A percentile compares a stretch with the other conserved stretches of the same genome.
These are phyloP conservation scores for Metaphire vulgaris DNA, from an alignment of 1,140 invertebrate genomes.

Conservation along the genomic window DNA sequence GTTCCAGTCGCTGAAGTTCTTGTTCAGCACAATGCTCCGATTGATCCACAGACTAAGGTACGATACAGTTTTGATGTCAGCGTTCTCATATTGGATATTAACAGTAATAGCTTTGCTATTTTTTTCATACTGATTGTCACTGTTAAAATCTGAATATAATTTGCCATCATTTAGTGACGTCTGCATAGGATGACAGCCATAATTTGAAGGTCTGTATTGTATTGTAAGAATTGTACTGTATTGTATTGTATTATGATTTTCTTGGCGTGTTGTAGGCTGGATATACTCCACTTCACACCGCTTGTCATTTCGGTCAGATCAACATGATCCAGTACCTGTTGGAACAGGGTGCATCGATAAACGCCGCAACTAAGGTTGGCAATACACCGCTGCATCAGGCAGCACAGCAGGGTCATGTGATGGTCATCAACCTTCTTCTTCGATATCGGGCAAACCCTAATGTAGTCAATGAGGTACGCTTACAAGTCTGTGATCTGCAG, in stretches of 20 bases:
- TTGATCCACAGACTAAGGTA: conserved; percentile 67
- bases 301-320: conserved; percentile 1
- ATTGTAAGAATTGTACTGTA: no score
- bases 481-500: no score
- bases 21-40: conserved; percentile 77
- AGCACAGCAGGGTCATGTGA: conserved; percentile 87
- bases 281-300: conserved; percentile 15
- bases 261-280: conserved; percentile 55
- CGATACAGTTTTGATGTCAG: no score
- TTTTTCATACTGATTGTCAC: no score
- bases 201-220: no score
- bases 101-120: no score
- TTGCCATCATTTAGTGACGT: no score
- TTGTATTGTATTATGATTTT: no score
- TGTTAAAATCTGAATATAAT: no score
- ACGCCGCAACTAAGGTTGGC: conserved; percentile 54
- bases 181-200: no score
- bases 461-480: not conserved
- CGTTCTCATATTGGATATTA: no score
- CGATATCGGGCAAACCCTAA: conserved; percentile 14
- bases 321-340: conserved; percentile 1
- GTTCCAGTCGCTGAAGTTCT: conserved; percentile 86
- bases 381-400: conserved; percentile 90
- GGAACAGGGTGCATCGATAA: not conserved
- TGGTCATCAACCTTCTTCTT: conserved; percentile 16